phyloP scores from a whole-genome alignment of 2,113 vertebrate species.

The Periophthalmus modestus region DNA sequence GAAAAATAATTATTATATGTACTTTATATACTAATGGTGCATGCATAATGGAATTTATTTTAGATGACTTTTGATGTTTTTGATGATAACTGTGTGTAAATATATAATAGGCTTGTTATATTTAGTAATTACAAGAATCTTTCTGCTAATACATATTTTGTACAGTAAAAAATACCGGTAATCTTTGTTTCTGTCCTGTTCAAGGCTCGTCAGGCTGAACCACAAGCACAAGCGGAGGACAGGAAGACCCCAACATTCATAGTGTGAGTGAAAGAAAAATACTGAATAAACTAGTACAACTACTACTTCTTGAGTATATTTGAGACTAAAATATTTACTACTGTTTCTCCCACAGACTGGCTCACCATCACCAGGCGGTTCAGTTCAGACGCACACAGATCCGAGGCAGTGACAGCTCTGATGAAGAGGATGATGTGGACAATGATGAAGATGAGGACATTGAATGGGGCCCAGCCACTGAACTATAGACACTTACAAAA shows the following conservation, averaged over 20 bases:
- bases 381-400: conserved; percentile 85
- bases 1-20: background rate
- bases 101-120: background rate
- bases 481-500: conserved; percentile 77
- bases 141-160: too few relatives aligned
- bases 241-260: conserved; percentile 69
- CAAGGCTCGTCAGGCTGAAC: conserved; percentile 65
- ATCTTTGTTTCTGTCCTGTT: conserved; percentile 16
- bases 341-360: conserved; percentile 69
- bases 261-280: conserved; percentile 66
- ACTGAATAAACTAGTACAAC: background rate
- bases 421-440: conserved; percentile 55
- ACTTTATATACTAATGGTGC: too few relatives aligned
- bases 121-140: too few relatives aligned
- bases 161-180: too few relatives aligned
- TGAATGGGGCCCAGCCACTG: conserved; percentile 93
- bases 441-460: conserved; percentile 73
- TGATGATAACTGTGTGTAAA: background rate
- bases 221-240: conserved; percentile 43
- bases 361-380: conserved; percentile 83
- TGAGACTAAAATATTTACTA: background rate
- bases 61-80: too few relatives aligned
- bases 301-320: background rate
- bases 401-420: conserved; percentile 82
- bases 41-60: too few relatives aligned